phyloP scores from a whole-genome alignment of 1,140 invertebrate species.

The Megalonaias nervosa region DNA sequence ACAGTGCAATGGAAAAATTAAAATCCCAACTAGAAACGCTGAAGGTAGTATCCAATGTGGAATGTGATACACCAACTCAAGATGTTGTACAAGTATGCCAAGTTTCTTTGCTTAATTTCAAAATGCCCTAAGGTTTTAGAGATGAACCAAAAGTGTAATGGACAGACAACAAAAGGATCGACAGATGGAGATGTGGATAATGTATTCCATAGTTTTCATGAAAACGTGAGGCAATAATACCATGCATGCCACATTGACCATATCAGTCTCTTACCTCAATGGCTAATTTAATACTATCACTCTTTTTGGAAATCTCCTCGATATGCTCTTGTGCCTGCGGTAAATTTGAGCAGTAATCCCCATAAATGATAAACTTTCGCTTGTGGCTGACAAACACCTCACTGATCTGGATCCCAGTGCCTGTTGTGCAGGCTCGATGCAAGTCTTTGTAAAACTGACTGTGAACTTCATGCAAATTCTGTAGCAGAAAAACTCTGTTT shows the following conservation, averaged over 20 bases:
- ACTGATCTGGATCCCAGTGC: slow-evolving; percentile 67
- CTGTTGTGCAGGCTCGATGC: slow-evolving; percentile 77
- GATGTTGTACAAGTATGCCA: no score
- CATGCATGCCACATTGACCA: neutral
- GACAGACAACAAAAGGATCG: no score
- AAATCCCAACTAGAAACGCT: no score
- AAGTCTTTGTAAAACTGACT: slow-evolving; percentile 86
- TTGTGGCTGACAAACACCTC: slow-evolving; percentile 87
- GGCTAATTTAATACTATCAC: slow-evolving; percentile 75
- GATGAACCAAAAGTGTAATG: no score
- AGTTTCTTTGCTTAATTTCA: no score
- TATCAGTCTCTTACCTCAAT: slow-evolving; percentile 71
- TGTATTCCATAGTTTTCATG: no score
- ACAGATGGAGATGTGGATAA: no score
- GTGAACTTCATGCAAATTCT: slow-evolving; percentile 91
- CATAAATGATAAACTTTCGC: slow-evolving; percentile 93
- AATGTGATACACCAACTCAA: no score
- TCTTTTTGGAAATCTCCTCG: slow-evolving; percentile 81
- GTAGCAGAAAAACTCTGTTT: slow-evolving; percentile 45
- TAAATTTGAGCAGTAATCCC: slow-evolving; percentile 95
- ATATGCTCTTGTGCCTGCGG: slow-evolving; percentile 84
- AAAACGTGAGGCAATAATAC: neutral
- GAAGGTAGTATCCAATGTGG: no score
- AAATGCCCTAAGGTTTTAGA: no score
- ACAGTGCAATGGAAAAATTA: no score